Evolutionary conservation across 2,113 vertebrate species (phyloP).

Genomic region (Choloepus hoffmanni): DNA sequence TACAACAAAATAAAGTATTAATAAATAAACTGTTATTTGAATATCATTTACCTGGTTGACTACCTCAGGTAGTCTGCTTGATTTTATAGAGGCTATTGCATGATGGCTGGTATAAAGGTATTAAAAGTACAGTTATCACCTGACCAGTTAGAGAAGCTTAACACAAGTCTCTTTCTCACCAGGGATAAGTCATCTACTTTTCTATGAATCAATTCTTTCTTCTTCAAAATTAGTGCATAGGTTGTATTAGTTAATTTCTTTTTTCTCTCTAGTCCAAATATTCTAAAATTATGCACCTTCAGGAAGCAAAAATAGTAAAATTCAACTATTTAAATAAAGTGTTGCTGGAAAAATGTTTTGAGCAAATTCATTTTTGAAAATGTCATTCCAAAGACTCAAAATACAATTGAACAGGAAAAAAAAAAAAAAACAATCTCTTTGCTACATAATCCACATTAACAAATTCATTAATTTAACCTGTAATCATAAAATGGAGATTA

Average conservation of each 20-base stretch:
- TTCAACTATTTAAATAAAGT: background rate
- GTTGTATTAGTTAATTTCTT: background rate
- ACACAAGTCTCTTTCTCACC: background rate
- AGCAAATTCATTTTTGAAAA: background rate
- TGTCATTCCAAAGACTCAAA: background rate
- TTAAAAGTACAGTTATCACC: background rate
- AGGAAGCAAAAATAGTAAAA: background rate
- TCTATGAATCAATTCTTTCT: background rate
- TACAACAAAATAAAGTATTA: background rate
- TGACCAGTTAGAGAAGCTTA: background rate
- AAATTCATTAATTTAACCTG: background rate
- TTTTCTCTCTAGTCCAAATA: background rate
- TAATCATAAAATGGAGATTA: slow-evolving; percentile 16
- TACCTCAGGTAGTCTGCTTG: background rate
- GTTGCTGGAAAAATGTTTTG: background rate
- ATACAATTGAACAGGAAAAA: background rate
- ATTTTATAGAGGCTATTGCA: rapidly evolving
- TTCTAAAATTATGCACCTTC: background rate
- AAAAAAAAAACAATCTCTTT: background rate
- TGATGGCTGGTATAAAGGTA: background rate
- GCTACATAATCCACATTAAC: background rate
- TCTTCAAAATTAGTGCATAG: background rate
- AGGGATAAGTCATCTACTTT: background rate
- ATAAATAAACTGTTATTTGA: background rate
- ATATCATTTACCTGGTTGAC: background rate